These are phyloP conservation scores for Heliconius hermathena DNA, from an alignment of 1,140 invertebrate genomes.

Conservation along the genomic window DNA sequence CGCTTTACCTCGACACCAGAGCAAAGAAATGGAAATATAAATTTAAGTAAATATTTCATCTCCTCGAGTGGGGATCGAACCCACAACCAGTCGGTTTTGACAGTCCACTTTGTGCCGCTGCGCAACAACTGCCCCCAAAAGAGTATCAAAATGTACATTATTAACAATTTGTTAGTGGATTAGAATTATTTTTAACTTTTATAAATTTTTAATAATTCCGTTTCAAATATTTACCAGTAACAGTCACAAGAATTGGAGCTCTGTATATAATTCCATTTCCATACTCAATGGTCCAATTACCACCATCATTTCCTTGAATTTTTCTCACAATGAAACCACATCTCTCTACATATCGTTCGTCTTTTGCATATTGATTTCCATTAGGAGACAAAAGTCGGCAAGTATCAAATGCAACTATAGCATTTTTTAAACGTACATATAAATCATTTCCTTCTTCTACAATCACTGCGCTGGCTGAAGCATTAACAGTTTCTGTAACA, in stretches of 20 bases:
- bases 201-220: not conserved
- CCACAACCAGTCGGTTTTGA: too few relatives aligned
- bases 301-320: conserved; percentile 42
- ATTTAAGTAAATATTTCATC: too few relatives aligned
- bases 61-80: too few relatives aligned
- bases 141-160: too few relatives aligned
- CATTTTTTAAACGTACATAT: conserved; percentile 50
- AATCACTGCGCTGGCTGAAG: conserved; percentile 47
- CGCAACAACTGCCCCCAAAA: too few relatives aligned
- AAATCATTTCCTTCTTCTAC: conserved; percentile 59
- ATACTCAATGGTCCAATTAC: conserved; percentile 60
- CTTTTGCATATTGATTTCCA: conserved; percentile 38
- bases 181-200: not conserved
- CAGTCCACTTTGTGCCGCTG: too few relatives aligned
- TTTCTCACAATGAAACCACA: conserved; percentile 56
- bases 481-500: conserved; percentile 55
- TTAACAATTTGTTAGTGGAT: too few relatives aligned
- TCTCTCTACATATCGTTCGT: conserved; percentile 29
- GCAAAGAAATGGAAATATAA: too few relatives aligned
- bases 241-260: conserved; percentile 49
- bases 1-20: too few relatives aligned
- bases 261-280: conserved; percentile 52
- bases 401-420: conserved; percentile 47
- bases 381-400: conserved; percentile 56
- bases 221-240: conserved; percentile 53